phyloP scores from a whole-genome alignment of 1,140 invertebrate species.

The Brachionus koreanus region DNA sequence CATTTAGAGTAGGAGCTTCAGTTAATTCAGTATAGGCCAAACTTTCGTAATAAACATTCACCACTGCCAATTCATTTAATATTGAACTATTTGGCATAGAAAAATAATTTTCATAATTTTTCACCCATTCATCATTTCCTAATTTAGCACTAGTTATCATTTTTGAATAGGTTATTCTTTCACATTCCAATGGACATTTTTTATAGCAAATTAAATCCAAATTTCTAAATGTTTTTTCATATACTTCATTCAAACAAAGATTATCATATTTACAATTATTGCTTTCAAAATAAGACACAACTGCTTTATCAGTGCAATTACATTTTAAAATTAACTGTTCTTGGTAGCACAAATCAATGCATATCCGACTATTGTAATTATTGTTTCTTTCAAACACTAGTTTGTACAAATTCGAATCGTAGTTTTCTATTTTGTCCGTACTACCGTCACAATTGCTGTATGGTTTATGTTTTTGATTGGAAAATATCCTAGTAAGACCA shows the following conservation, averaged over 20 bases:
- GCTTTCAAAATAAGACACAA: background rate
- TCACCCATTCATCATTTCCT: background rate
- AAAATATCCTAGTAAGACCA: background rate
- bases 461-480: background rate
- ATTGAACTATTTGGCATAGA: background rate
- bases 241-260: background rate
- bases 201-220: background rate
- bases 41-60: slow-evolving; percentile 2
- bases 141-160: background rate
- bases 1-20: background rate
- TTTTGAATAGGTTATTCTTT: background rate
- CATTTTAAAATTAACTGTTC: background rate
- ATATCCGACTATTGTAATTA: background rate
- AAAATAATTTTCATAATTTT: background rate
- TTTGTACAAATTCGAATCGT: background rate
- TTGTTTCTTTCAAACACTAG: background rate
- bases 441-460: background rate
- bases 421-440: background rate
- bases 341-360: slow-evolving; percentile 12
- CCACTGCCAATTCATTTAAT: background rate
- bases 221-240: background rate
- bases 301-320: background rate
- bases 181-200: slow-evolving; percentile 39
- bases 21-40: slow-evolving; percentile 34
- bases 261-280: background rate